Evolutionary conservation across 2,113 vertebrate species (phyloP).

Genomic region (Cyprinodon brontotheroides): DNA sequence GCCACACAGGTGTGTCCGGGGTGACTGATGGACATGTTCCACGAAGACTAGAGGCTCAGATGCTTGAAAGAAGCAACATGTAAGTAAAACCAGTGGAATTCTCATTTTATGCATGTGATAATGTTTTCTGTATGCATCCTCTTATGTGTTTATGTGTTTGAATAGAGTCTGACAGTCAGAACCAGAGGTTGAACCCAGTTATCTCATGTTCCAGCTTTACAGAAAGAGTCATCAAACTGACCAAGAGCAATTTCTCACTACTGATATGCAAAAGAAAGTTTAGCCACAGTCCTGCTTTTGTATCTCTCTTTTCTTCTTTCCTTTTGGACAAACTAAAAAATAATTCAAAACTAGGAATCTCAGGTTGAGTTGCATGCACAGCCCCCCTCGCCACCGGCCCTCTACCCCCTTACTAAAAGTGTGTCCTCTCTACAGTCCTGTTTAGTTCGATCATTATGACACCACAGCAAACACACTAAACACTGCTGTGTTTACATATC

Average conservation of each 20-base stretch:
- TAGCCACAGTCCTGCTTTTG: slow-evolving; percentile 7
- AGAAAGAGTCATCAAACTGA: slow-evolving; percentile 26
- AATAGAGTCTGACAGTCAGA: slow-evolving; percentile 10
- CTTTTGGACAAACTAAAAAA: too few species aligned
- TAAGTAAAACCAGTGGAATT: slow-evolving; percentile 32
- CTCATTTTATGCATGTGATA: background rate
- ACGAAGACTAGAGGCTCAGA: slow-evolving; percentile 29
- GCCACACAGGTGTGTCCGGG: slow-evolving; percentile 55
- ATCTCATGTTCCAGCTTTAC: slow-evolving; percentile 1
- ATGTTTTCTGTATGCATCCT: background rate
- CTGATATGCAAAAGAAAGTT: slow-evolving; percentile 55
- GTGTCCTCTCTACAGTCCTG: background rate
- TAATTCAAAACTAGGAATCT: too few species aligned
- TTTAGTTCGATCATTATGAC: slow-evolving; percentile 3
- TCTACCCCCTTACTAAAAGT: too few species aligned
- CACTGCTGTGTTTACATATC: slow-evolving; percentile 21
- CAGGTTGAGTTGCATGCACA: too few species aligned
- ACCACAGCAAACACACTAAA: slow-evolving; percentile 20
- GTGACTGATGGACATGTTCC: slow-evolving; percentile 15
- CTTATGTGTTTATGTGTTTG: background rate
- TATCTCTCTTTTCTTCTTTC: too few species aligned
- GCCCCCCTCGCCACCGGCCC: too few species aligned
- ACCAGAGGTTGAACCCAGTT: slow-evolving; percentile 1
- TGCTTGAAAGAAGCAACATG: slow-evolving; percentile 28
- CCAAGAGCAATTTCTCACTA: slow-evolving; percentile 22